These are phyloP conservation scores for Pantala flavescens DNA, from an alignment of 1,140 invertebrate genomes.

Conservation along the genomic window DNA sequence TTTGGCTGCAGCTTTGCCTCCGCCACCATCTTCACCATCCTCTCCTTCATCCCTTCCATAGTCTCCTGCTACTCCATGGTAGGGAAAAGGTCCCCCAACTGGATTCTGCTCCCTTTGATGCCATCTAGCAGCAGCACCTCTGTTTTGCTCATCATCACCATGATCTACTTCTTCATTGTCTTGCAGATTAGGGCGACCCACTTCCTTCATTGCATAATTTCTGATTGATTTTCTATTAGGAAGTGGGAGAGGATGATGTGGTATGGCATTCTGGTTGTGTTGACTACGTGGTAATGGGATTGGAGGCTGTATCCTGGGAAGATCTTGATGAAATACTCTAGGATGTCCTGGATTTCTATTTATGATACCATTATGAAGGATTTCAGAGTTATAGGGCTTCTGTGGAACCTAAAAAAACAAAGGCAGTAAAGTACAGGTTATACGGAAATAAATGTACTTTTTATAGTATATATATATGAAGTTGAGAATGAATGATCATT, in stretches of 20 bases:
- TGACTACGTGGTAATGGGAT: not conserved
- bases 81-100: not conserved
- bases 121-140: not conserved
- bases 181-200: not conserved
- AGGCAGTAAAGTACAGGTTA: not conserved
- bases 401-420: not conserved
- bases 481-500: no score
- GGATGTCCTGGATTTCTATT: not conserved
- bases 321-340: not conserved
- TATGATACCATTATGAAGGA: not conserved
- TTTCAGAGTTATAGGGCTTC: not conserved
- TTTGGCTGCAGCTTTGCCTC: not conserved
- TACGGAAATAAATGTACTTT: not conserved
- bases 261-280: not conserved
- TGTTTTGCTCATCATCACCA: not conserved
- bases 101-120: not conserved
- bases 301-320: not conserved
- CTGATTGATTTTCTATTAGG: not conserved
- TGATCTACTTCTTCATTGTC: not conserved
- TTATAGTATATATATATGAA: no score
- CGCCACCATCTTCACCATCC: not conserved
- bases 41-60: constrained; percentile 3
- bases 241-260: not conserved
- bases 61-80: not conserved
- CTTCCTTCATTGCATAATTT: not conserved